Base-by-base conservation (phyloP, 2,797 vertebrate genomes). In the Ctenosaura bakeri region DNA sequence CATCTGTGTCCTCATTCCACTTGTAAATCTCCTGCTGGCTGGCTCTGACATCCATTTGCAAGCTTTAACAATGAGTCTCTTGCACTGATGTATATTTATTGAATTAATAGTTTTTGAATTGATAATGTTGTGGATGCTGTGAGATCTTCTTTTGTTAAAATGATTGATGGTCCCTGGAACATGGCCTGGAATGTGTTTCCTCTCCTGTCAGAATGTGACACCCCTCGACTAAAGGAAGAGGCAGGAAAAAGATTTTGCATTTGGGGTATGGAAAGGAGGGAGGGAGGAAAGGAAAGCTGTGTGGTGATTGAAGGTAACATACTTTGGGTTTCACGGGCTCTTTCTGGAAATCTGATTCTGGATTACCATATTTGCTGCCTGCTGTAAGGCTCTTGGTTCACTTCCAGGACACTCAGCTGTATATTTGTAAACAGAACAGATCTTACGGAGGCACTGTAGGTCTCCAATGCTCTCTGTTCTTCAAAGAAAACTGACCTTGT, bases 101-200 rank as follows among this genome's bases (percentile, higher is more conserved):
- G 26, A 77, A 92, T 90, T 69, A 88, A 71, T 50, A 74, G 79
- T 91, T 93, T 38, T 59, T 46, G n/a, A 78, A 87, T 77, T 66
- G 52, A 77, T 82, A 38, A 38, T 52, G 18, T 32, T 77, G 52
- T 56, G 59, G 73, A 71, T 71, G 62, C 64, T 42, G 20, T 56
- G 59, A 50, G 71, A 84, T 26, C 32, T 12, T 89, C 46, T 38
- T 46, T 62, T 89, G 69, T 76, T 64, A 38, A 50, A 35, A 20
- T 20, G 76, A 79, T 52, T 35, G 71, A 35, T 89, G 56, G 18
- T 52, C 71, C 46, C 71, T 77, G 71, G 80, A 90, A 24, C 56
- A 24, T 16, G 24, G 12, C 62, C 81, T 6, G 6, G 52, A 71
- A 71, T 71, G 14, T 76, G n/a, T 78, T 22, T 64, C 26, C 12